Conservation (phyloP, 2,888 invertebrate species). For the Eupithecia subfuscata region DNA sequence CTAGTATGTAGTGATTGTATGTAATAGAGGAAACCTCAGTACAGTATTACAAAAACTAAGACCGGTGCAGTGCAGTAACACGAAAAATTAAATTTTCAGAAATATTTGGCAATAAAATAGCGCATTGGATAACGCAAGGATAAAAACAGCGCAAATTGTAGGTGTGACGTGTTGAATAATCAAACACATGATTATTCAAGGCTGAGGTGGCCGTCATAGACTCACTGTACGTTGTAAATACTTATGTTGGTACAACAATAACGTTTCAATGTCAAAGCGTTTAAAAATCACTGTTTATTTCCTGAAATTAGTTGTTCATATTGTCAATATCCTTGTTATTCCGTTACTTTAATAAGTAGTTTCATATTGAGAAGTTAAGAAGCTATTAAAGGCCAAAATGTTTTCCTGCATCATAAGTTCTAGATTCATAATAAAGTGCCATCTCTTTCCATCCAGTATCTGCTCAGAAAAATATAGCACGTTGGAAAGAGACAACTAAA, state of each 20-base stretch:
- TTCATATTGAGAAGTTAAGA: background rate
- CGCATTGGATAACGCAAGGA: slow-evolving; percentile 48
- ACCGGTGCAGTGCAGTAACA: background rate
- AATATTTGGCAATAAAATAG: slow-evolving; percentile 39
- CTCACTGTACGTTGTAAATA: slow-evolving; percentile 66
- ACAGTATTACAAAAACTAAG: background rate
- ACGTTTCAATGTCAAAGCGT: slow-evolving; percentile 69
- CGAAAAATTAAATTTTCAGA: background rate
- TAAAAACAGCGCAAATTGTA: slow-evolving; percentile 66
- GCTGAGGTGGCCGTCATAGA: slow-evolving; percentile 71
- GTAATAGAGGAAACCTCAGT: background rate
- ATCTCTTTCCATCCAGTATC: background rate
- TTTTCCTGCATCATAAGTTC: background rate
- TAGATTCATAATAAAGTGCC: slow-evolving; percentile 4
- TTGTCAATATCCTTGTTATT: background rate
- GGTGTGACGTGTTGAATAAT: slow-evolving; percentile 71
- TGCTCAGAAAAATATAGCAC: background rate
- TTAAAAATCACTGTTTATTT: slow-evolving; percentile 48
- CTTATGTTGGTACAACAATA: slow-evolving; percentile 62
- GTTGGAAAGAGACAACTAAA: slow-evolving; percentile 39
- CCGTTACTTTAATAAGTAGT: background rate
- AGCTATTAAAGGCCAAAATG: background rate
- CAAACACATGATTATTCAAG: slow-evolving; percentile 77
- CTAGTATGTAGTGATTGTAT: background rate
- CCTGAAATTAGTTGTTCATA: slow-evolving; percentile 31